These are phyloP conservation scores for Tetragnatha versicolor DNA, from an alignment of 1,140 invertebrate species.

Conservation along the genomic window DNA sequence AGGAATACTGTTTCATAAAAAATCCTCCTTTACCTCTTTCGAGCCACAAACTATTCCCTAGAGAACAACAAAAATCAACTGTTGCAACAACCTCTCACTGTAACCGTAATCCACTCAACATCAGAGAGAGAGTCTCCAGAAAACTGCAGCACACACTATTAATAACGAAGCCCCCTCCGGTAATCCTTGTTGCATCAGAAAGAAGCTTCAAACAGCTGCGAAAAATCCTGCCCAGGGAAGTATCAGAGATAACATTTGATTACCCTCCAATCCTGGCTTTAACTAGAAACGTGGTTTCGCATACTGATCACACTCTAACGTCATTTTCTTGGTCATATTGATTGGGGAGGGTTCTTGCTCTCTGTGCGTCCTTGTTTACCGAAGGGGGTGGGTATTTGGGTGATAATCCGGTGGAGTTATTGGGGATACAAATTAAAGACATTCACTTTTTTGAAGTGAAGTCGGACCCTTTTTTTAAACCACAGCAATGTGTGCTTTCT, in stretches of 20 bases:
- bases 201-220: constrained; percentile 33
- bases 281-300: constrained; percentile 23
- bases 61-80: too few species aligned
- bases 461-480: too few species aligned
- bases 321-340: constrained; percentile 30
- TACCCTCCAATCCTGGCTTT: constrained; percentile 22
- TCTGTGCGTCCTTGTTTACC: constrained; percentile 7
- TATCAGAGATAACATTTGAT: constrained; percentile 39
- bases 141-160: not conserved
- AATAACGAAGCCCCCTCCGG: constrained; percentile 11
- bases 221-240: constrained; percentile 12
- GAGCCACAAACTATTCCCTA: too few species aligned
- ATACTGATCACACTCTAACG: constrained; percentile 34
- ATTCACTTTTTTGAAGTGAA: not conserved
- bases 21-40: too few species aligned
- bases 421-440: not conserved
- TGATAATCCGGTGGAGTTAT: not conserved
- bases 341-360: not conserved
- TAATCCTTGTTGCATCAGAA: constrained; percentile 21
- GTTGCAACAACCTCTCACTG: too few species aligned
- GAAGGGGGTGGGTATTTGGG: not conserved
- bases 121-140: too few species aligned
- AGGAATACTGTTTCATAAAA: too few species aligned
- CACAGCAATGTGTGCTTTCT: too few species aligned
- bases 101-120: too few species aligned